Base-by-base conservation (phyloP, 2,113 vertebrate genomes). In the Semnornis frantzii region DNA sequence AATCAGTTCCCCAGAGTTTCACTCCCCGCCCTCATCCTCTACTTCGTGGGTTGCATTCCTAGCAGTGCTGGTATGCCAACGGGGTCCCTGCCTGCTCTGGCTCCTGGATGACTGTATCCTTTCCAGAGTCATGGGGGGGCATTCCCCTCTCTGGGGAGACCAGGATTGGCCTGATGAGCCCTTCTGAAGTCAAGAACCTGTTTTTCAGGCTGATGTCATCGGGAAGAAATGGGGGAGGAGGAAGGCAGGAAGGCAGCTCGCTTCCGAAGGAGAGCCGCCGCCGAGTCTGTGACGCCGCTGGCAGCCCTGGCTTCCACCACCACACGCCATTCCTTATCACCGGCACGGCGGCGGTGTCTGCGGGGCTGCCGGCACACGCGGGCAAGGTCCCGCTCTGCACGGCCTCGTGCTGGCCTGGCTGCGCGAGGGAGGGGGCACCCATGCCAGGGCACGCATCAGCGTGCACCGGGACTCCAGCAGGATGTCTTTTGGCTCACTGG, bases 131-230 rank as follows among this genome's bases (percentile, higher is more conserved):
- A 17, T 6, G 20, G 55, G 60, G 60, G 50, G 44, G 12, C 73
- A 90, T 70, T 71, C 5, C 48, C 7, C 15, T 44, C 76, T 84
- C 80, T 5, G 2, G 33, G 3, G 11, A 87, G 77, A 96, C 78
- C 78, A 24, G 54, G 59, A 69, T 91, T 8, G 1, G 72, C 76
- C 82, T 8, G 52, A 92, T 71, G 85, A 87, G 74, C 59, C 92
- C 54, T 91, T 95, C 89, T 69, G 88, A 93, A 96, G 95, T 93
- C 86, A 76, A 79, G 88, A 96, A 96, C 96, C 91, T 95, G 94
- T 95, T 97, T 97, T 94, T 92, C 94, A 96, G 93, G 94, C 93
- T 89, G 79, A 95, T 95, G 95, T 94, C 92, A 95, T 94, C 64
- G 59, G 87, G 63, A 92, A 97, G 96, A 92, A 90, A 90, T 89